Base-by-base conservation (phyloP, 2,113 vertebrate genomes). In the Chlorodrepanis virens region DNA sequence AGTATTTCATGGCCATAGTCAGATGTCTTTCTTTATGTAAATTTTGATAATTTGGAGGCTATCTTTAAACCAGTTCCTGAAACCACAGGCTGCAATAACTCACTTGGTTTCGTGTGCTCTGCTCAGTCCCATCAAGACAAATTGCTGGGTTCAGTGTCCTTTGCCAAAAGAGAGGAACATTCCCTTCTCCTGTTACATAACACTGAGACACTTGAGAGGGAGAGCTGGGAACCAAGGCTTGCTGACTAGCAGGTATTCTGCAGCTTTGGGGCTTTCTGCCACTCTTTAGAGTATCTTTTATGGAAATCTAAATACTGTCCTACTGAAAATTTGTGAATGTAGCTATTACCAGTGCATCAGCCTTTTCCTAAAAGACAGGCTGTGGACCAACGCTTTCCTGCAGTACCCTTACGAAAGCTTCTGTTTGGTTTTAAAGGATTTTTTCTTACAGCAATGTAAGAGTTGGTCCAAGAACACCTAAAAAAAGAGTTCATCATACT, bases 1-100 rank as follows among this genome's bases (percentile, higher is more conserved):
- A 97, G 86, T 97, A 96, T 97, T 97, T 97, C 93, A 91, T 93
- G 80, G 80, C 37, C 69, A 20, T 76, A 91, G 95, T 96, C 92
- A 87, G 92, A 96, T 96, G 94, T 96, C 94, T 94, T 96, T 96
- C 96, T 97, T 96, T 96, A 95, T 97, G 94, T 93, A 97, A 97
- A 96, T 96, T 96, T 96, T 93, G 92, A 97, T 97, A 97, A 93
- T 97, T 96, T 94, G 94, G 93, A 96, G 91, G 91, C 96, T 96
- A 95, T 96, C 96, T 97, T 97, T 95, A 97, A 97, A 94, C 93
- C 67, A n/a, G 87, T 87, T 94, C 91, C 94, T 95, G 93, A 96
- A 94, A 95, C 87, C 29, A 0, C 96, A 91, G 91, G 60, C 91
- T 0, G 1, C 90, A 96, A 94, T 97, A 97, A 95, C 92, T 96